Base-by-base conservation (phyloP, 2,113 vertebrate genomes). In the Asarcornis scutulata region DNA sequence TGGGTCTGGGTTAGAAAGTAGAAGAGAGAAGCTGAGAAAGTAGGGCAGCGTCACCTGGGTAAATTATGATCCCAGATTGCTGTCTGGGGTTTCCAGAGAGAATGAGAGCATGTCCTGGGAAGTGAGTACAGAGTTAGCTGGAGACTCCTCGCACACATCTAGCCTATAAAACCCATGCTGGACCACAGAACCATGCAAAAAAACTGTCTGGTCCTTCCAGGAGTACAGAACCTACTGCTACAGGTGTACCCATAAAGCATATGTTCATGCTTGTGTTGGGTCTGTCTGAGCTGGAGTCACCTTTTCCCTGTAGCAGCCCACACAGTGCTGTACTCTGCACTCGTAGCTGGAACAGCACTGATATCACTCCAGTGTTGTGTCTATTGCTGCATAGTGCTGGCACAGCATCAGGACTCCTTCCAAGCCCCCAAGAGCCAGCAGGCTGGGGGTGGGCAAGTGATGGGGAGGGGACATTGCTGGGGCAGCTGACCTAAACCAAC, bases 101-200 rank as follows among this genome's bases (percentile, higher is more conserved):
- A 66, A 69, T 2, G 3, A 74, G 31, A 58, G 3, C 17, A 22
- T 29, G 20, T 44, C 42, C 48, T 52, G 74, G 48, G 34, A 71
- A 40, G 5, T 53, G 17, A n/a, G 16, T n/a, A 18, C n/a, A 17
- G 0, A 38, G 7, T 38, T 50, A 27, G 9, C 53, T 17, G 21
- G 27, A 17, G 22, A 59, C 3, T 13, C 14, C 60, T 10, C 0
- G 0, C 31, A 13, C 7, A 4, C 11, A 7, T 18, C 31, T 22
- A 25, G 13, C 23, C 22, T 55, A 3, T 53, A 56, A 75, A 89
- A 55, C 2, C 10, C n/a, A 20, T 17, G 20, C 2, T 63, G 44
- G 56, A 0, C 13, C 72, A 29, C 12, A 9, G 85, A 32, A 16
- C 36, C 53, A 5, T 44, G 32, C 38, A 64, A 85, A 26, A 0